Percentiles rank a stretch among this genome's conserved stretches.
Conservation (phyloP, 2,113 vertebrate genomes). For the Camelus bactrianus region DNA sequence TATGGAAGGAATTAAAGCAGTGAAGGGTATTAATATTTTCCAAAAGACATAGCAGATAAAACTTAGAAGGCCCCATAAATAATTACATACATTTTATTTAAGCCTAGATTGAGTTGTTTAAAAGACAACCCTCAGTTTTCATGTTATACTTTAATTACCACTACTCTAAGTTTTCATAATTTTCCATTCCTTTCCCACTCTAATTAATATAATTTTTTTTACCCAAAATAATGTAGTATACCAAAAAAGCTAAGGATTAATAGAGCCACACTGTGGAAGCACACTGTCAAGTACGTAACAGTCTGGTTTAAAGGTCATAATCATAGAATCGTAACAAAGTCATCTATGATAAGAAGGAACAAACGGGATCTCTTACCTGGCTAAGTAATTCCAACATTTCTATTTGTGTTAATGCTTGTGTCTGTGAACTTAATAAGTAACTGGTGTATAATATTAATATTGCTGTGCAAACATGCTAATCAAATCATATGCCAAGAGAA, state of each 20-base stretch:
- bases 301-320: slow-evolving; percentile 31
- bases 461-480: neutral
- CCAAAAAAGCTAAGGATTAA: neutral
- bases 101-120: slow-evolving; percentile 9
- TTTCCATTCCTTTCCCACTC: slow-evolving; percentile 52
- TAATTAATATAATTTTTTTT: slow-evolving; percentile 9
- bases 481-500: neutral
- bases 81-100: slow-evolving; percentile 47
- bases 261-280: neutral
- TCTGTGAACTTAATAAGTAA: slow-evolving; percentile 7
- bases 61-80: slow-evolving; percentile 4
- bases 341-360: slow-evolving; percentile 46
- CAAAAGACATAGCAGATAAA: slow-evolving; percentile 52
- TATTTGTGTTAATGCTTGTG: neutral
- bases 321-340: slow-evolving; percentile 16
- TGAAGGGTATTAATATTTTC: slow-evolving; percentile 41
- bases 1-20: slow-evolving; percentile 44
- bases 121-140: slow-evolving; percentile 56
- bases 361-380: neutral
- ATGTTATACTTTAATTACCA: slow-evolving; percentile 38
- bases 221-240: slow-evolving; percentile 34
- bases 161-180: slow-evolving; percentile 29
- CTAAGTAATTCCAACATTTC: slow-evolving; percentile 25
- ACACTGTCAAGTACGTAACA: neutral
- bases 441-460: neutral